A percentile compares a stretch with the other conserved stretches of the same genome.
Evolutionary conservation across 2,888 invertebrate genomes (phyloP).

Genomic region (Anagyrus pseudococci): DNA sequence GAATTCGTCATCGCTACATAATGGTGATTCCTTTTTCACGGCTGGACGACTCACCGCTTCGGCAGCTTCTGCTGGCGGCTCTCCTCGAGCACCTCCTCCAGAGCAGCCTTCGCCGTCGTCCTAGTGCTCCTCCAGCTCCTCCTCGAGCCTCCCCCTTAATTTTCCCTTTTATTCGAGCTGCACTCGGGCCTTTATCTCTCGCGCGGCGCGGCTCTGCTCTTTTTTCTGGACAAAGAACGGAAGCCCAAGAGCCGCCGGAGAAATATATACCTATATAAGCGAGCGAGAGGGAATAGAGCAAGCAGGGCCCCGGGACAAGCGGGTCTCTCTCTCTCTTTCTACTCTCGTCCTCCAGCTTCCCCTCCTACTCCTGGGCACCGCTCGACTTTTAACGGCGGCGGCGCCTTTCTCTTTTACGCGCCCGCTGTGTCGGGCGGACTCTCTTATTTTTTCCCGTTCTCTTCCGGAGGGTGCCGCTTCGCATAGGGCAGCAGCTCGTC

Average conservation of each 20-base stretch:
- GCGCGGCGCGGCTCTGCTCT: too few species aligned
- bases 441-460: neutral
- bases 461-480: slow-evolving; percentile 13
- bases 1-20: too few species aligned
- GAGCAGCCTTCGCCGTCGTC: too few species aligned
- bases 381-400: slow-evolving; percentile 14
- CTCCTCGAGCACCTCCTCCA: too few species aligned
- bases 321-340: too few species aligned
- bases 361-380: too few species aligned
- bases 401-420: too few species aligned
- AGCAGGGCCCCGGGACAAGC: too few species aligned
- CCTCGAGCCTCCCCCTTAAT: slow-evolving; percentile 19
- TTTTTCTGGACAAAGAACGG: slow-evolving; percentile 24
- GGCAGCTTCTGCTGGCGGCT: too few species aligned
- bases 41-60: slow-evolving; percentile 26
- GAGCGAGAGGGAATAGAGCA: too few species aligned
- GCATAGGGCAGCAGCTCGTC: neutral
- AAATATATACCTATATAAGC: too few species aligned
- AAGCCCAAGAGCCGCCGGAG: slow-evolving; percentile 14
- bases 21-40: slow-evolving; percentile 31
- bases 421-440: too few species aligned
- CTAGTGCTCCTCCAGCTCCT: neutral
- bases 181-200: slow-evolving; percentile 4
- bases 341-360: slow-evolving; percentile 11
- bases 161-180: slow-evolving; percentile 39